Conservation (phyloP, 35 echinoderm and acorn worm species). For the Ophiothrix spiculata region DNA sequence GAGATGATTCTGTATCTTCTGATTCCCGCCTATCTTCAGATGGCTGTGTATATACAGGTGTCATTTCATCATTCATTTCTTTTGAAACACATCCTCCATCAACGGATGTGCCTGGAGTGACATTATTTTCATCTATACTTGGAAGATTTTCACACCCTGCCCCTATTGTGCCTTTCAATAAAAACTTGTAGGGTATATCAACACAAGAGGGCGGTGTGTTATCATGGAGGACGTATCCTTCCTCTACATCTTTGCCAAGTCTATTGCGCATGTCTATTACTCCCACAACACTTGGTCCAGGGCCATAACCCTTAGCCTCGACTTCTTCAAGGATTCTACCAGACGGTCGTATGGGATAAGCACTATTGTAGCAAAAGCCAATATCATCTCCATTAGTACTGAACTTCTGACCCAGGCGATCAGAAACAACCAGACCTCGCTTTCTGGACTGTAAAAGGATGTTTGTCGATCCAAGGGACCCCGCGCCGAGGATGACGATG, state of each 20-base stretch:
- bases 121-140: background rate
- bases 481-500: conserved; percentile 57
- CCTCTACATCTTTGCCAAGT: conserved; percentile 38
- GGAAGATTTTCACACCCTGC: background rate
- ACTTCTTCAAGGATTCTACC: conserved; percentile 41
- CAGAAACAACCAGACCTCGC: conserved; percentile 38
- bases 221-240: conserved; percentile 75
- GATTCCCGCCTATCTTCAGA: background rate
- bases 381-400: conserved; percentile 69
- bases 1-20: background rate
- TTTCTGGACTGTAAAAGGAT: conserved; percentile 54
- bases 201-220: conserved; percentile 54
- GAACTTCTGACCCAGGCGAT: conserved; percentile 42
- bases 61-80: background rate
- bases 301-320: conserved; percentile 2
- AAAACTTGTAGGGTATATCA: conserved; percentile 59
- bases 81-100: background rate
- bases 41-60: background rate
- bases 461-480: conserved; percentile 59
- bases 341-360: conserved; percentile 40
- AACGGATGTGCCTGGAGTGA: background rate
- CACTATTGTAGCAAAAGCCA: conserved; percentile 70
- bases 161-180: conserved; percentile 49
- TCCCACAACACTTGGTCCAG: conserved; percentile 44
- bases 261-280: conserved; percentile 58